These are phyloP conservation scores for Lathronympha strigana DNA, from an alignment of 2,888 invertebrate species.

Conservation along the genomic window DNA sequence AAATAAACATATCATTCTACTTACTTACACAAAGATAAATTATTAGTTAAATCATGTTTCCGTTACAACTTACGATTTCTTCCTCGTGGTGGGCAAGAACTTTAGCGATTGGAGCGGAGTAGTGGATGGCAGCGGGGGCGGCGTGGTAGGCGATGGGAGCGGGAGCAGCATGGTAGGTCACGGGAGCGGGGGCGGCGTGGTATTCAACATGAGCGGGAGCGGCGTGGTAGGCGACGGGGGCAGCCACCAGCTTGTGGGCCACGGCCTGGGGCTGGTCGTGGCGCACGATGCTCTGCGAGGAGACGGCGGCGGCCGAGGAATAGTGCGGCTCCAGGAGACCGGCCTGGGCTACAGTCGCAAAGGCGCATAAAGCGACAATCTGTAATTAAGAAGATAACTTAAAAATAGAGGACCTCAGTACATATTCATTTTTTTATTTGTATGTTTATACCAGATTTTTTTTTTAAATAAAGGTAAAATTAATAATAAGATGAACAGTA, in stretches of 20 bases:
- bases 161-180: conserved; percentile 46
- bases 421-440: no score
- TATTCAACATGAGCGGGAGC: conserved; percentile 51
- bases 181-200: conserved; percentile 51
- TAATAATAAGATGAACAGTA: neutral
- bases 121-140: conserved; percentile 41
- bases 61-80: conserved; percentile 34
- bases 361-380: conserved; percentile 54
- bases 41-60: neutral
- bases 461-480: neutral
- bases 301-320: conserved; percentile 64
- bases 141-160: conserved; percentile 47
- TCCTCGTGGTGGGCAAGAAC: conserved; percentile 41
- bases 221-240: conserved; percentile 48
- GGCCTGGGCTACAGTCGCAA: conserved; percentile 64
- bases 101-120: conserved; percentile 45
- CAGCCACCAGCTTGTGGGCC: conserved; percentile 47
- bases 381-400: conserved; percentile 45
- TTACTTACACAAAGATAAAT: neutral
- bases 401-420: no score
- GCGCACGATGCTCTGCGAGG: conserved; percentile 69
- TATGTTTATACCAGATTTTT: no score
- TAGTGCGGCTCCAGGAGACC: conserved; percentile 68
- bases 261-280: conserved; percentile 58
- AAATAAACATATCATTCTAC: neutral